Base-by-base conservation (phyloP, 2,113 vertebrate species). In the Phalacrocorax carbo region DNA sequence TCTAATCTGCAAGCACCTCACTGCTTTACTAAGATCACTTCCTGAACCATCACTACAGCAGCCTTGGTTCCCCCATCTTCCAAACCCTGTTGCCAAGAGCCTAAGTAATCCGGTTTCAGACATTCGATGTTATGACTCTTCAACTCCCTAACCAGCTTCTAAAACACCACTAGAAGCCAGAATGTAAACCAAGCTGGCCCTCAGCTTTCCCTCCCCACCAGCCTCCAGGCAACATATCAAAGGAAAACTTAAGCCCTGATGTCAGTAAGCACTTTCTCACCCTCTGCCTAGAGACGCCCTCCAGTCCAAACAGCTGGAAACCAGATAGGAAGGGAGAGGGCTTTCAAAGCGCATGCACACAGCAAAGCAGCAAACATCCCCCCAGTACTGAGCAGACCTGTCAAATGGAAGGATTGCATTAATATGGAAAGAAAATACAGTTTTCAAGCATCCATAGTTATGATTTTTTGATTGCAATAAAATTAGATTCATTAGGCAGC, bases 151-250 rank as follows among this genome's bases (percentile, higher is more conserved):
- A 92, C 11, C 72, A 94, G 73, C 70, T 82, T 87, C 86, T 85
- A 64, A 88, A 75, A 40, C 72, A 92, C n/a, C 48, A 36, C 73
- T 91, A 58, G 86, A 94, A 97, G 73, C 57, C 91, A 92, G 73
- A 82, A 91, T 17, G 46, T 42, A 94, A 96, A 87, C 36, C 61
- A 57, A 89, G 52, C 80, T 44, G 30, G 65, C 61, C 57, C 65
- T 82, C 48, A 58, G 72, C 46, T n/a, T 80, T 75, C 44, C 81
- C 49, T 89, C 34, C 44, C 46, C 48, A 72, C 15, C 0, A 0
- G 49, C 76, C 68, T 81, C 48, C 79, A 91, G 69, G 88, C 82
- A 94, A 51, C 34, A 57, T 15, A 79, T 58, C 86, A 95, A 91
- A 95, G 72, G 65, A 75, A 88, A 94, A 71, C 30, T 65, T 83